Evolutionary conservation across 2,797 vertebrate species (phyloP).

Genomic region (Perodicticus potto): DNA sequence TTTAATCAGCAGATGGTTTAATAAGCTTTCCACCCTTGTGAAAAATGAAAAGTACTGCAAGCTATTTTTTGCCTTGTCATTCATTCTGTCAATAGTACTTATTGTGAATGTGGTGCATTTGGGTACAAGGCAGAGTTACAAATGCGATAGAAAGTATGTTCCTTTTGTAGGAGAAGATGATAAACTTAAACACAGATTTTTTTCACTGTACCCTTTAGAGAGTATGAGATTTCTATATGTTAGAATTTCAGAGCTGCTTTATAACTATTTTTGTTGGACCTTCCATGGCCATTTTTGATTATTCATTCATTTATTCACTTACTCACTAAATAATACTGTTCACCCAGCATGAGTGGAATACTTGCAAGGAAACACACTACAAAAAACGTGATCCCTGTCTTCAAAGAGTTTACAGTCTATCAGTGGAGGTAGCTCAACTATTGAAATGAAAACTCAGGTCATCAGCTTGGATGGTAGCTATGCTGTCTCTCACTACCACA

Average conservation of each 20-base stretch:
- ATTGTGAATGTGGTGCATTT: slow-evolving; percentile 43
- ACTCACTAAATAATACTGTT: neutral
- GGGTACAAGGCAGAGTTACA: slow-evolving; percentile 39
- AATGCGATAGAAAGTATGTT: neutral
- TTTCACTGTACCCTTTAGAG: slow-evolving; percentile 9
- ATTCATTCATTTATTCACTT: neutral
- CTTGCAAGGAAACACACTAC: neutral
- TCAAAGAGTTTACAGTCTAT: neutral
- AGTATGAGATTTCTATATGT: neutral
- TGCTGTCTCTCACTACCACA: neutral
- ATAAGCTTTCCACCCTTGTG: slow-evolving; percentile 78
- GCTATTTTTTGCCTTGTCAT: slow-evolving; percentile 80
- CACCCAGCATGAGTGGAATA: neutral
- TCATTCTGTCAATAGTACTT: slow-evolving; percentile 68
- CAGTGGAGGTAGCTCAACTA: neutral
- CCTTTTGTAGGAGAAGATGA: neutral
- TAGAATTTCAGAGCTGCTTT: slow-evolving; percentile 48
- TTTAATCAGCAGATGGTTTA: slow-evolving; percentile 83
- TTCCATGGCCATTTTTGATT: neutral
- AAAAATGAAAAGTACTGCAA: slow-evolving; percentile 68
- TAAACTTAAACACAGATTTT: slow-evolving; percentile 1
- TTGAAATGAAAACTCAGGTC: neutral
- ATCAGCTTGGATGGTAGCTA: neutral
- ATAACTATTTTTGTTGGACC: neutral
- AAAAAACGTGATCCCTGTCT: neutral